These are phyloP conservation scores for Gymnosoma rotundatum DNA, from an alignment of 2,888 invertebrate species.

Conservation along the genomic window DNA sequence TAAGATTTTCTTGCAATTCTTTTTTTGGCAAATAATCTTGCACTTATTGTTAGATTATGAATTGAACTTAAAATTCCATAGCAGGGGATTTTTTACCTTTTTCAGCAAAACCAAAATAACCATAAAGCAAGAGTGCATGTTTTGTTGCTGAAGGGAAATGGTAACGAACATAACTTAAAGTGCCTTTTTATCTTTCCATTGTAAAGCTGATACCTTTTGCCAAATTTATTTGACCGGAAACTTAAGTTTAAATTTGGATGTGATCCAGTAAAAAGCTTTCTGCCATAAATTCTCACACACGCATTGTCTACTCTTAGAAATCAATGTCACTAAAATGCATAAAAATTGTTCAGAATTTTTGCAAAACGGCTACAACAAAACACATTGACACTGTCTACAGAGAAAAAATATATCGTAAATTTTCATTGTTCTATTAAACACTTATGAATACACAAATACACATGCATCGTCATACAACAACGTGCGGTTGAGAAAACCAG, in stretches of 20 bases:
- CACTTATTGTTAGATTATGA: conserved; percentile 65
- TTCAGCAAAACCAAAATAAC: conserved; percentile 26
- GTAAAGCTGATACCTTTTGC: conserved; percentile 76
- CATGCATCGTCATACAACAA: background rate
- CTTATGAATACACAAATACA: conserved; percentile 1
- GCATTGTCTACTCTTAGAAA: conserved; percentile 69
- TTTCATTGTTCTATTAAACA: conserved; percentile 68
- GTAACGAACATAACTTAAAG: conserved; percentile 71
- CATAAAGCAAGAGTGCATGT: background rate
- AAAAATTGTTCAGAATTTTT: conserved; percentile 58
- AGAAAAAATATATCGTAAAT: conserved; percentile 63
- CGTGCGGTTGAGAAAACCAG: background rate
- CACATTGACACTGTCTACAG: conserved; percentile 67
- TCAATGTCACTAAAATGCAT: conserved; percentile 73
- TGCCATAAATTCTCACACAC: conserved; percentile 65
- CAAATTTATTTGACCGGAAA: conserved; percentile 82
- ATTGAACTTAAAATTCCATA: conserved; percentile 34
- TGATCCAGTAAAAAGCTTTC: conserved; percentile 79
- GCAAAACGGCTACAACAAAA: conserved; percentile 13
- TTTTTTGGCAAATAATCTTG: conserved; percentile 67
- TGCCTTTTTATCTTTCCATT: conserved; percentile 46
- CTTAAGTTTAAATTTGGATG: conserved; percentile 81
- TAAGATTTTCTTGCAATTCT: conserved; percentile 66
- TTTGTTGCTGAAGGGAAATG: conserved; percentile 22
- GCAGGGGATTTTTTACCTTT: conserved; percentile 55